These are phyloP conservation scores for Argya squamiceps DNA, from an alignment of 2,797 vertebrate species.

Conservation along the genomic window DNA sequence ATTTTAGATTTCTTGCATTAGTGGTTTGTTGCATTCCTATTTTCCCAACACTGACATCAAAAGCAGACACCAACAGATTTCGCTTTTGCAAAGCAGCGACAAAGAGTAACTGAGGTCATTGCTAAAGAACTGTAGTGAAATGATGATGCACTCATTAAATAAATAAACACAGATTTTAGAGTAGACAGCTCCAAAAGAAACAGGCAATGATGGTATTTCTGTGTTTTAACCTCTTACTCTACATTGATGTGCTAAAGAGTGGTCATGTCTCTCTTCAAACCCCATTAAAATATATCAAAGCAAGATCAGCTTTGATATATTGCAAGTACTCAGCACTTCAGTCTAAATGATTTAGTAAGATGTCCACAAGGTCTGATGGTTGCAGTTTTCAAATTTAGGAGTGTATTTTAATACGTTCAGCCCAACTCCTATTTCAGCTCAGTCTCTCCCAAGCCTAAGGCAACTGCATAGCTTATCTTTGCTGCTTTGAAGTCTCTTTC, in stretches of 20 bases:
- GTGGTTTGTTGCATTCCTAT: background rate
- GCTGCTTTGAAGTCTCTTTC: conserved; percentile 75
- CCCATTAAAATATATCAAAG: conserved; percentile 33
- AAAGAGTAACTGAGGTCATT: background rate
- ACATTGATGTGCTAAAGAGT: background rate
- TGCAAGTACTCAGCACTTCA: conserved; percentile 22
- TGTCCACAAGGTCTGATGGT: conserved; percentile 44
- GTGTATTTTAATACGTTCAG: conserved; percentile 71
- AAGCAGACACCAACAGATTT: background rate
- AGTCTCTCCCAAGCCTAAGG: conserved; percentile 82
- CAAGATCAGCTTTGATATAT: conserved; percentile 20
- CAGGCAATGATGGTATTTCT: background rate
- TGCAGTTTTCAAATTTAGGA: conserved; percentile 52
- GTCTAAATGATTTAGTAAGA: conserved; percentile 29
- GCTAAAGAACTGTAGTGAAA: conserved; percentile 8
- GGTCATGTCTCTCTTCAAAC: background rate
- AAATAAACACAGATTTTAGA: conserved; percentile 6
- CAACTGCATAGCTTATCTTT: conserved; percentile 69
- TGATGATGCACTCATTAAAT: background rate
- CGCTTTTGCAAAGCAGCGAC: background rate
- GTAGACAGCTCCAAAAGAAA: background rate
- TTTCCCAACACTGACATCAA: conserved; percentile 6
- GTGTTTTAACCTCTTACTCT: background rate
- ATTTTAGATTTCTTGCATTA: background rate
- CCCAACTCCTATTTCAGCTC: conserved; percentile 70